Base-by-base conservation (phyloP, 1,140 invertebrate species). In the Drosophila ironensis region DNA sequence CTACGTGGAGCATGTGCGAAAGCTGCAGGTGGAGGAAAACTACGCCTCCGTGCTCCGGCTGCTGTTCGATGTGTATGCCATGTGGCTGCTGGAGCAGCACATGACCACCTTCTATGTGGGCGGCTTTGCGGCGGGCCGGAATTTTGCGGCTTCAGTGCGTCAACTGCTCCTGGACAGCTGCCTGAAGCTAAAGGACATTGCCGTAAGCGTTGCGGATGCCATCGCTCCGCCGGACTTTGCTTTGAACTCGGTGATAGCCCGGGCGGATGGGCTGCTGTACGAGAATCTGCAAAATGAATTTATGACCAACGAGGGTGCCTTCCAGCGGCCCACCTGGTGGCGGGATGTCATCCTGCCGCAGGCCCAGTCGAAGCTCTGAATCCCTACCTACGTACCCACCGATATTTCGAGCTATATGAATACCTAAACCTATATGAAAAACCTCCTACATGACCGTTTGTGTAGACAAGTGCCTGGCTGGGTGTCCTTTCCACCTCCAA, bases 191-290 rank as follows among this genome's bases (percentile, higher is more conserved):
- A 95, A 96, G 89, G 90, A 93, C 24, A 94, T 98, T 40, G 93
- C 94, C 19, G 93, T 98, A 3, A 91, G 93, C 24, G 91, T 98
- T 8, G 95, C 95, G 1, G 97, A 98, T 91, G 94, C 94, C 30
- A 91, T 98, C 20, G 95, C 96, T 20, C 96, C 97, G 2, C 94
- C 97, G 2, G 97, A 98, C 91, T 98, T 95, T 88, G 92, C 96
- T 27, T 75, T 97, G 5, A 95, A 96, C 88, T 97, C 96, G n/a
- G 93, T 95, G 19, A 91, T 97, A n/a, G 96, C 95, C 35, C 93
- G 92, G 86, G 92, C 95, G 2, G 95, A 97, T 92, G 96, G 96
- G 64, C 91, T 96, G 93, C 91, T 98, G 47, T 98, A 98, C 88
- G 93, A 97, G 90, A 94, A 97, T 90, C 91, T 97, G 24, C 93